Evolutionary conservation across 1,140 invertebrate genomes (phyloP).

Genomic region (Dinoponera quadriceps): DNA sequence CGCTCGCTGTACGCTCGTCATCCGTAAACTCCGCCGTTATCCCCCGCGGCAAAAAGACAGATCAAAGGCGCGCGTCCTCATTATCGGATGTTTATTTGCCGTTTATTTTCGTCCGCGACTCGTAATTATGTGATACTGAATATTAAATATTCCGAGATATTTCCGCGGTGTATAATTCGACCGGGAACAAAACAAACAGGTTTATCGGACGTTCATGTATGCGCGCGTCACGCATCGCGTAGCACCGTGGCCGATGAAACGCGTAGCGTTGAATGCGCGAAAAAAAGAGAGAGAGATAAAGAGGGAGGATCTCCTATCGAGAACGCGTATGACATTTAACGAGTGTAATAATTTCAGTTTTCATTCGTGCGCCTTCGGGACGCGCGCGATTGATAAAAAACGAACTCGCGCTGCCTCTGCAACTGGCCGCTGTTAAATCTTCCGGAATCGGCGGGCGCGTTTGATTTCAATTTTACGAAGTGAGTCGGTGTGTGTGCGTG

Average conservation of each 20-base stretch:
- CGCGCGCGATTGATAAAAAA: constrained; percentile 8
- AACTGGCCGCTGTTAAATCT: not conserved
- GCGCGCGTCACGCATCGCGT: constrained; percentile 8
- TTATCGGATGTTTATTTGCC: constrained; percentile 55
- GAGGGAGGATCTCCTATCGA: constrained; percentile 7
- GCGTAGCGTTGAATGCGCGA: not conserved
- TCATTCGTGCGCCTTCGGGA: constrained; percentile 1
- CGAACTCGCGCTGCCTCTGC: constrained; percentile 5
- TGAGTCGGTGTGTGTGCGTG: too few species aligned
- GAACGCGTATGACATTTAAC: constrained; percentile 22
- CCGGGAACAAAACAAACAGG: constrained; percentile 25
- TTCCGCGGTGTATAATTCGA: constrained; percentile 16
- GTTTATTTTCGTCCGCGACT: not conserved
- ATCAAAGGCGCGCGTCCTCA: constrained; percentile 63
- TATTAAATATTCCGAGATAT: constrained; percentile 19
- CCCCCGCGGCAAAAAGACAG: constrained; percentile 40
- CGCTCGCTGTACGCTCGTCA: not conserved
- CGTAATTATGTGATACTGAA: not conserved
- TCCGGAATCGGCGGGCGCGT: not conserved
- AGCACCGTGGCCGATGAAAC: not conserved
- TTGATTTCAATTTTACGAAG: too few species aligned
- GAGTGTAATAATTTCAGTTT: constrained; percentile 8
- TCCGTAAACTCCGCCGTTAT: constrained; percentile 11
- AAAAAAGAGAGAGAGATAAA: not conserved
- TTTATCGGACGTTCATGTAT: not conserved